Evolutionary conservation across 2,113 vertebrate species (phyloP).

Genomic region (Pseudorectes ferrugineus): DNA sequence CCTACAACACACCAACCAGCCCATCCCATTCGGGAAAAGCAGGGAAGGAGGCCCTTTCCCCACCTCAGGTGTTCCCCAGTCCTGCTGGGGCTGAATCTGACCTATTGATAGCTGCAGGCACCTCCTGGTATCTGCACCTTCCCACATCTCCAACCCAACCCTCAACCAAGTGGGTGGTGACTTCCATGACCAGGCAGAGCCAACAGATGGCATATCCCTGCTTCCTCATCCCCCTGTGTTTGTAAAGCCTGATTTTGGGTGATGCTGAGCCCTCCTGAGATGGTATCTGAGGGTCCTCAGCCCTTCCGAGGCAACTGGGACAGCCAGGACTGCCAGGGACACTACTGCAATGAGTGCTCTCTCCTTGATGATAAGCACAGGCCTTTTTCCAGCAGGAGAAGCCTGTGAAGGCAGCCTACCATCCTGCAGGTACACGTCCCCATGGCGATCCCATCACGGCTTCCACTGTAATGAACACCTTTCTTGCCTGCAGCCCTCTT

Average conservation of each 20-base stretch:
- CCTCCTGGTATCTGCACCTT: not conserved
- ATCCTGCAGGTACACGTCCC: not conserved
- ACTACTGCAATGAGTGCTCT: not conserved
- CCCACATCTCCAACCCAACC: not conserved
- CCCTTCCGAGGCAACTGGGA: not conserved
- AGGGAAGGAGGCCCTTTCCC: not conserved
- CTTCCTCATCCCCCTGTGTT: fast-evolving
- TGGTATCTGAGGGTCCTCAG: not conserved
- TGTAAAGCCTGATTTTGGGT: not conserved
- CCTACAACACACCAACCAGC: not conserved
- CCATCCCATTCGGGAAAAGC: not conserved
- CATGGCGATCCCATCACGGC: not conserved
- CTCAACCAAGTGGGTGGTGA: not conserved
- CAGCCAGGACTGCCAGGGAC: not conserved
- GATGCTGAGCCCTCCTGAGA: not conserved
- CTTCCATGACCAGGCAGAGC: not conserved
- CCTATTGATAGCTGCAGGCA: not conserved
- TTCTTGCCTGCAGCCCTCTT: not conserved
- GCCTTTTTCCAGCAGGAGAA: not conserved
- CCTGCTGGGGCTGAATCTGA: not conserved
- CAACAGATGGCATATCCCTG: not conserved
- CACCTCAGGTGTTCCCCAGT: not conserved
- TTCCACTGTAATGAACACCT: not conserved
- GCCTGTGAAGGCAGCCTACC: not conserved
- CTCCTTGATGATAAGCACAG: not conserved